phyloP scores from a whole-genome alignment of 2,797 vertebrate species.

The Sebastes goodei region DNA sequence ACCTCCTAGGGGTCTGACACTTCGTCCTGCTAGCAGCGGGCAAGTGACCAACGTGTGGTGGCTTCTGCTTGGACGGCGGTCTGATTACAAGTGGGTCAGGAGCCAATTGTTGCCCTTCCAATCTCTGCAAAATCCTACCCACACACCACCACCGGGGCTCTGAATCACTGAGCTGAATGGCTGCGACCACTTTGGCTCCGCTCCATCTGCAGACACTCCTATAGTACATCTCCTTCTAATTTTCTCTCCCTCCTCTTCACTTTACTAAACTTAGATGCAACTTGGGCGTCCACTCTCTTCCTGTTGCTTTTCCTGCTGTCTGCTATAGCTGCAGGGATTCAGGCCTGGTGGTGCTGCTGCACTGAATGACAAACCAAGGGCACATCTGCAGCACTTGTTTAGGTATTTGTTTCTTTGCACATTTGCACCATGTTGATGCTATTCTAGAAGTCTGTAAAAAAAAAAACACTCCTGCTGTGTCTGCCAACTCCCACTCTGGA shows the following conservation, averaged over 20 bases:
- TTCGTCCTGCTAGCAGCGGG: conserved; percentile 17
- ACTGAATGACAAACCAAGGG: conserved; percentile 68
- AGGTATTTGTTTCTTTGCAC: conserved; percentile 24
- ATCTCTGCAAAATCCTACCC: conserved; percentile 52
- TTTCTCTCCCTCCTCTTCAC: conserved; percentile 67
- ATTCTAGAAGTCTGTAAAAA: neutral
- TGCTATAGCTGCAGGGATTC: conserved; percentile 29
- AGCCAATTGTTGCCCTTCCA: conserved; percentile 52
- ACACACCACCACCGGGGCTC: conserved; percentile 46
- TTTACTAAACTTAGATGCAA: conserved; percentile 67
- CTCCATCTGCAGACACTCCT: conserved; percentile 66
- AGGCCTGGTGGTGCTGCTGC: conserved; percentile 18
- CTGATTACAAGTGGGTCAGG: conserved; percentile 43
- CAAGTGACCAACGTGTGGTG: conserved; percentile 9
- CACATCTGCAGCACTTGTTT: conserved; percentile 36
- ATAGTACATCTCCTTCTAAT: conserved; percentile 50
- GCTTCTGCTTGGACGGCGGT: conserved; percentile 30
- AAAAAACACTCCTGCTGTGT: neutral
- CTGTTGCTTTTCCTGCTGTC: conserved; percentile 45
- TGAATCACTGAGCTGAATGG: conserved; percentile 58
- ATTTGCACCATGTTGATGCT: conserved; percentile 11
- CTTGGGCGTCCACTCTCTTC: conserved; percentile 39
- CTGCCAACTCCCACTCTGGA: conserved; percentile 19
- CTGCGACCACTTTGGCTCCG: conserved; percentile 52
- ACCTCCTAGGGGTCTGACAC: conserved; percentile 17